Base-by-base conservation (phyloP, 2,797 vertebrate genomes). In the Molossus molossus region DNA sequence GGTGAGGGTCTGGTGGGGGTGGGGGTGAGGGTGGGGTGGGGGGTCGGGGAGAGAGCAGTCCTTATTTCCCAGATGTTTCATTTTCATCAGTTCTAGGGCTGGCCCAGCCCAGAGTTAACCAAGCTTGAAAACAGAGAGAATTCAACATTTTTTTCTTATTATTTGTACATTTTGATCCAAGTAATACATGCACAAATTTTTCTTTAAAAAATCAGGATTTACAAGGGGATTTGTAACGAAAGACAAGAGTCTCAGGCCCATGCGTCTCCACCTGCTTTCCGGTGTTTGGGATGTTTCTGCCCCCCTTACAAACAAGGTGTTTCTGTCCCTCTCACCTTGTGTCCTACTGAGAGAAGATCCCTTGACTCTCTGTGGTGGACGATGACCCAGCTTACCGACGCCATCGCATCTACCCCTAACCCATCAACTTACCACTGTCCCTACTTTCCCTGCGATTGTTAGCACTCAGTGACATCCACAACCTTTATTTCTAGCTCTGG, bases 31-130 rank as follows among this genome's bases (percentile, higher is more conserved):
- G 27, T 17, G 25, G 73, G 50, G 70, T 48, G 15, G 5, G 12
- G 11, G 7, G 0, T 0, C 4, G 27, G 9, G 1, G 4, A 8
- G 14, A 0, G 3, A 8, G 17, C 50, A 53, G 18, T 55, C n/a
- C 20, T 48, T 57, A 64, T 27, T 72, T 23, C 25, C 58, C 65
- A 69, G 27, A 53, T 10, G 55, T 58, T 45, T 20, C 40, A 81
- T 91, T 89, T 18, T 60, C 58, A 53, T 82, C 67, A 20, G 5
- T 29, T 90, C 1, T 64, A 87, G 20, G 4, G 11, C 45, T 33
- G 76, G 18, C 40, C 23, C 12, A 17, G n/a, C n/a, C 50, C 62
- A 67, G 23, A 81, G 53, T 55, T 93, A 85, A 37, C 9, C 20
- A 77, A 80, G 15, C 21, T 20, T 76, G 5, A 48, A 79, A 82